Evolutionary conservation across 1,140 invertebrate species (phyloP).

Genomic region (Cydia splendana): DNA sequence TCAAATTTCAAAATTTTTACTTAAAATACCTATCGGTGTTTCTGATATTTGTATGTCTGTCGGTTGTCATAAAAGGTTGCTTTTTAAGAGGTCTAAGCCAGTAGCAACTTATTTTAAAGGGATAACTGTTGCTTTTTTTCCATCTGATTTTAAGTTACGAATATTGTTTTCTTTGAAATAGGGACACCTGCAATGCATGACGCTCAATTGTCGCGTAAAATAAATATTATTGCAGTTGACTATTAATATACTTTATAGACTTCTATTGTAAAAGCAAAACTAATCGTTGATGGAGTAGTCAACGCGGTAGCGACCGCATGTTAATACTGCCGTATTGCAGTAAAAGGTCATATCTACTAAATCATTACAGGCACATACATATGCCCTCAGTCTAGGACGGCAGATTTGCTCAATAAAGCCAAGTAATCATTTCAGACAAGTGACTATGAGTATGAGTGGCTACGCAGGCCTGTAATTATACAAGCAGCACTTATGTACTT

Average conservation of each 20-base stretch:
- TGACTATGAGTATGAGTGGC: slow-evolving; percentile 39
- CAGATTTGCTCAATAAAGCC: background rate
- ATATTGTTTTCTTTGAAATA: no score
- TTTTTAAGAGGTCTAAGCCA: no score
- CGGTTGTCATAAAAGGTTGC: no score
- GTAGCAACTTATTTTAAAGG: no score
- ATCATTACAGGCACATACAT: background rate
- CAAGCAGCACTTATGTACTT: slow-evolving; percentile 38
- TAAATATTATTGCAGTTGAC: no score
- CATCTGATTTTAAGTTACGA: no score
- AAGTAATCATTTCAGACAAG: slow-evolving; percentile 8
- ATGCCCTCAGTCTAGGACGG: background rate
- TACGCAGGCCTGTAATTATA: slow-evolving; percentile 37
- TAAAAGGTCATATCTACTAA: background rate
- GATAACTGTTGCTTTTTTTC: no score
- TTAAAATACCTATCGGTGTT: no score
- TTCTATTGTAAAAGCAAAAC: background rate
- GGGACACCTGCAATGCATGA: background rate
- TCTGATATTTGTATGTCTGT: no score
- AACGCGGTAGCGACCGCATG: background rate
- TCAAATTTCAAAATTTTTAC: no score
- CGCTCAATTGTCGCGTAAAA: background rate
- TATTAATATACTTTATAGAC: background rate
- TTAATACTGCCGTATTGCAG: background rate
- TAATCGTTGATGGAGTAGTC: background rate